A percentile compares a stretch with the other conserved stretches of the same genome.
These are phyloP conservation scores for Aptenodytes forsteri DNA, from an alignment of 2,113 vertebrate genomes.

Conservation along the genomic window DNA sequence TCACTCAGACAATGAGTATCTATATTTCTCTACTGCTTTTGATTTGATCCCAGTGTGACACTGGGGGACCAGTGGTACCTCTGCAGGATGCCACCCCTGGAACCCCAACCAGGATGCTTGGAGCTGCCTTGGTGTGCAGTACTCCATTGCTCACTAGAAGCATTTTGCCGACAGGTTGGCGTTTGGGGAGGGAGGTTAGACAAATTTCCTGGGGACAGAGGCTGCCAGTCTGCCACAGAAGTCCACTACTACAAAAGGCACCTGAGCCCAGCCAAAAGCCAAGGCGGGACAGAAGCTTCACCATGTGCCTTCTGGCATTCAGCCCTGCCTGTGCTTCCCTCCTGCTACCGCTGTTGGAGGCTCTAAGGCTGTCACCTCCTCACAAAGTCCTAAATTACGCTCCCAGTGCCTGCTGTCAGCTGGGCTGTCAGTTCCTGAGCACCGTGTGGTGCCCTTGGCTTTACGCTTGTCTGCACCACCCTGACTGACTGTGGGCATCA, in stretches of 20 bases:
- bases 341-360: neutral
- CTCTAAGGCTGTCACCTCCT: neutral
- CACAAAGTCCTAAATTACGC: neutral
- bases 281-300: neutral
- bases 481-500: neutral
- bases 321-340: neutral
- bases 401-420: constrained; percentile 1
- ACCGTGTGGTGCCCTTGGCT: neutral
- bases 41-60: neutral
- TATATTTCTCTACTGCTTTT: neutral
- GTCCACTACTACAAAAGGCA: neutral
- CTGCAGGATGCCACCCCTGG: neutral
- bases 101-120: neutral
- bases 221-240: neutral
- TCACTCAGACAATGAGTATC: neutral
- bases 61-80: neutral
- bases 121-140: neutral
- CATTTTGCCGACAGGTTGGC: neutral
- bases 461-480: neutral
- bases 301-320: neutral
- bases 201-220: neutral
- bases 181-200: neutral
- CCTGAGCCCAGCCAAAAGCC: neutral
- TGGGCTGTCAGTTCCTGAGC: constrained; percentile 12
- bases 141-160: neutral